Conservation (phyloP, 2,888 invertebrate species). For the Mechanitis messenoides region DNA sequence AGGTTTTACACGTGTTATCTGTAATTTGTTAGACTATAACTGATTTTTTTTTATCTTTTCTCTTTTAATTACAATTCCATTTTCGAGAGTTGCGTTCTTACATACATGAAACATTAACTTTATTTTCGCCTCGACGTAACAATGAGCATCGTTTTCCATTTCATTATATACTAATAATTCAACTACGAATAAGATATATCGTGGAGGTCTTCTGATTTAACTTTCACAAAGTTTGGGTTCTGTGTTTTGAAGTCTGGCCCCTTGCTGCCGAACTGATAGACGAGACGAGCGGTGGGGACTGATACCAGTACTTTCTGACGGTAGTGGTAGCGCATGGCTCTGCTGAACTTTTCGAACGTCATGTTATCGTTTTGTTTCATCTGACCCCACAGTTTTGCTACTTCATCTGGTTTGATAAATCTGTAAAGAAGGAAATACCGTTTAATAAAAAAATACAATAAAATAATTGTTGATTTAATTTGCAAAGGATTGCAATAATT, state of each 20-base stretch:
- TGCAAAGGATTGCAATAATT: too few relatives aligned
- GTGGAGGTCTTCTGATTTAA: constrained; percentile 57
- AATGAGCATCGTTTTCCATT: constrained; percentile 31
- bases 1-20: not conserved
- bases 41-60: not conserved
- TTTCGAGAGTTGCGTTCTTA: constrained; percentile 28
- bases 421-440: constrained; percentile 55
- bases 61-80: constrained; percentile 14
- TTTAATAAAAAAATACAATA: not conserved
- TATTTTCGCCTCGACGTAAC: constrained; percentile 31
- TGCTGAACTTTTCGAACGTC: constrained; percentile 94
- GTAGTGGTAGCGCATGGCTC: constrained; percentile 93
- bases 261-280: constrained; percentile 88
- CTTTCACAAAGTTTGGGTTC: constrained; percentile 73
- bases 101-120: constrained; percentile 30
- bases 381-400: constrained; percentile 91
- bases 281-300: constrained; percentile 84
- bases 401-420: constrained; percentile 90
- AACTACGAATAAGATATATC: constrained; percentile 53
- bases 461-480: not conserved
- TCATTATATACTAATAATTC: constrained; percentile 33
- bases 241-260: constrained; percentile 86
- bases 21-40: too few relatives aligned
- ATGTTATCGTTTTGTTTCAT: constrained; percentile 91
- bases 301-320: constrained; percentile 84